Conservation (phyloP, 2,797 vertebrate genomes). For the Lindbergichthys nudifrons region DNA sequence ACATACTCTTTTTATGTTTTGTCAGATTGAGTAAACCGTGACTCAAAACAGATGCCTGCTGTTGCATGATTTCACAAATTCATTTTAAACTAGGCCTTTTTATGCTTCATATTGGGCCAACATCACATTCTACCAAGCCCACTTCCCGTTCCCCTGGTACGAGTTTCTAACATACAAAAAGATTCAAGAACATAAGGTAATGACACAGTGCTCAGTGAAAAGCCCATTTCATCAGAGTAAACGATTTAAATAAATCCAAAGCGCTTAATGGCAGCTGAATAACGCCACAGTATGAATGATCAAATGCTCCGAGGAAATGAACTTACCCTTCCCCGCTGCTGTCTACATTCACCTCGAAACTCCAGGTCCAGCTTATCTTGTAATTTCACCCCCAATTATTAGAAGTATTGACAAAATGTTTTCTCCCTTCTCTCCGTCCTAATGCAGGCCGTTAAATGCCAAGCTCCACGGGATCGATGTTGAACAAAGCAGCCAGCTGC, state of each 20-base stretch:
- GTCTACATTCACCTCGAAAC: conserved; percentile 82
- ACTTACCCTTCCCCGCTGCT: conserved; percentile 91
- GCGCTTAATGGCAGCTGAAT: conserved; percentile 42
- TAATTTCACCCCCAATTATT: conserved; percentile 98
- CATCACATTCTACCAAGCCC: conserved; percentile 56
- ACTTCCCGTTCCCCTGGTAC: conserved; percentile 52
- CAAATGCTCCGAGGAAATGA: conserved; percentile 77
- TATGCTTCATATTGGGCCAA: conserved; percentile 71
- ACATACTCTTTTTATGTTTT: conserved; percentile 99
- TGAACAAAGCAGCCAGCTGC: conserved; percentile 99
- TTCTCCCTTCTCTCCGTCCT: conserved; percentile 95
- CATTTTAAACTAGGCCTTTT: conserved; percentile 37
- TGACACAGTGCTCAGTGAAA: conserved; percentile 61
- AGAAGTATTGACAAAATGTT: conserved; percentile 98
- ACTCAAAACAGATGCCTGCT: conserved; percentile 81
- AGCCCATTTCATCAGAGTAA: conserved; percentile 60
- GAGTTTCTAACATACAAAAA: conserved; percentile 38
- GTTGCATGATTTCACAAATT: conserved; percentile 79
- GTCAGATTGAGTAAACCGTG: conserved; percentile 99
- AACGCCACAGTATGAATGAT: conserved; percentile 61
- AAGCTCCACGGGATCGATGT: conserved; percentile 98
- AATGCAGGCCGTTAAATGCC: conserved; percentile 97
- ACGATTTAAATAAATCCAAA: conserved; percentile 61
- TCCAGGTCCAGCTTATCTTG: conserved; percentile 96
- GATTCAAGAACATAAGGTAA: conserved; percentile 54